These are phyloP conservation scores for Mayetiola destructor DNA, from an alignment of 2,888 invertebrate genomes.

Conservation along the genomic window DNA sequence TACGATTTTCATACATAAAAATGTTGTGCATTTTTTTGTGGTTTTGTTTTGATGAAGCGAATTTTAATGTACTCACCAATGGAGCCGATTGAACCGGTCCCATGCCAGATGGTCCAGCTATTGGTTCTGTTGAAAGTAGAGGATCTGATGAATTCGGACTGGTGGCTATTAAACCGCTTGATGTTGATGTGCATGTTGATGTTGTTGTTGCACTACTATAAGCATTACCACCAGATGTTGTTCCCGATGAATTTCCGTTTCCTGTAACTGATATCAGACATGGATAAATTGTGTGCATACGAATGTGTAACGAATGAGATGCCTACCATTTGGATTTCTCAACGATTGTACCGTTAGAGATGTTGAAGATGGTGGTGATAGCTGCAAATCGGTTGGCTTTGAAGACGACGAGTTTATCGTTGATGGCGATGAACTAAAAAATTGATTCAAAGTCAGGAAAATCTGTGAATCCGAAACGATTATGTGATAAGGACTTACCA, in stretches of 20 bases:
- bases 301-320: background rate
- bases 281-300: background rate
- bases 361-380: slow-evolving; percentile 17
- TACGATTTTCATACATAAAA: slow-evolving; percentile 13
- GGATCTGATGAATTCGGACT: slow-evolving; percentile 25
- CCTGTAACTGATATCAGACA: background rate
- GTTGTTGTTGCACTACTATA: slow-evolving; percentile 21
- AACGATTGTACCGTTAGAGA: slow-evolving; percentile 21
- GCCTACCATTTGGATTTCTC: slow-evolving; percentile 26
- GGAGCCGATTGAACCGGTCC: slow-evolving; percentile 81
- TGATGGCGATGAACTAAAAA: slow-evolving; percentile 1
- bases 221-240: background rate
- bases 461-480: no score
- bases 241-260: background rate
- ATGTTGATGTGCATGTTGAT: slow-evolving; percentile 18
- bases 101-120: slow-evolving; percentile 63
- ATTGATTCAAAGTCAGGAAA: background rate
- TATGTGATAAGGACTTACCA: background rate
- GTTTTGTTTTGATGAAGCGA: slow-evolving; percentile 6
- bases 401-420: slow-evolving; percentile 3
- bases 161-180: slow-evolving; percentile 19
- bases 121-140: slow-evolving; percentile 21
- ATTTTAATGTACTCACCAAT: slow-evolving; percentile 45
- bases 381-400: slow-evolving; percentile 18
- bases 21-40: background rate